Evolutionary conservation across 2,797 vertebrate genomes (phyloP).

Genomic region (Agapornis canus): DNA sequence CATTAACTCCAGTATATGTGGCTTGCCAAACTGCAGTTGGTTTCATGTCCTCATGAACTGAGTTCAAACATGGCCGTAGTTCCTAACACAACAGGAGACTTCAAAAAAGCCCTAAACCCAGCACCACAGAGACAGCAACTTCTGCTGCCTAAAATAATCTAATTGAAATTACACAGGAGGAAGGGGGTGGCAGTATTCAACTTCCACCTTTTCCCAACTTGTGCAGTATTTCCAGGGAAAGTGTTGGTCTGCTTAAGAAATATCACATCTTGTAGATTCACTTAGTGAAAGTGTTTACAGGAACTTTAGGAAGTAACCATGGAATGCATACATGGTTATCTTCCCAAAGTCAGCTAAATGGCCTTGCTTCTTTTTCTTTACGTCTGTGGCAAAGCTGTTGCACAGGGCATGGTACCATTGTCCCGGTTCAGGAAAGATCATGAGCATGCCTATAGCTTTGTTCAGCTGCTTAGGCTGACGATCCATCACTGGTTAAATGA

Average conservation of each 20-base stretch:
- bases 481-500: not conserved
- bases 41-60: not conserved
- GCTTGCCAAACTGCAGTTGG: not conserved
- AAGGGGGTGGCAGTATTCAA: not conserved
- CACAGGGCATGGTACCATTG: not conserved
- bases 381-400: too few species aligned
- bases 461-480: not conserved
- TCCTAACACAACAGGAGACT: not conserved
- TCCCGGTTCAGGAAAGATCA: not conserved
- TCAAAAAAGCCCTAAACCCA: not conserved
- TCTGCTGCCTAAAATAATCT: not conserved
- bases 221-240: not conserved
- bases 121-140: rapidly evolving
- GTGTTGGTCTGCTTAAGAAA: not conserved
- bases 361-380: not conserved
- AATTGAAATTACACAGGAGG: not conserved
- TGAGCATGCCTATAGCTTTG: not conserved
- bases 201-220: not conserved
- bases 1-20: not conserved
- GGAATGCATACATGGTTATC: not conserved
- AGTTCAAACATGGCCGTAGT: not conserved
- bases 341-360: not conserved
- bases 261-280: not conserved
- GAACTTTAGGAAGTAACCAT: not conserved
- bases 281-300: not conserved